Conservation (phyloP, 35 echinoderm and acorn worm species). For the Apostichopus californicus region DNA sequence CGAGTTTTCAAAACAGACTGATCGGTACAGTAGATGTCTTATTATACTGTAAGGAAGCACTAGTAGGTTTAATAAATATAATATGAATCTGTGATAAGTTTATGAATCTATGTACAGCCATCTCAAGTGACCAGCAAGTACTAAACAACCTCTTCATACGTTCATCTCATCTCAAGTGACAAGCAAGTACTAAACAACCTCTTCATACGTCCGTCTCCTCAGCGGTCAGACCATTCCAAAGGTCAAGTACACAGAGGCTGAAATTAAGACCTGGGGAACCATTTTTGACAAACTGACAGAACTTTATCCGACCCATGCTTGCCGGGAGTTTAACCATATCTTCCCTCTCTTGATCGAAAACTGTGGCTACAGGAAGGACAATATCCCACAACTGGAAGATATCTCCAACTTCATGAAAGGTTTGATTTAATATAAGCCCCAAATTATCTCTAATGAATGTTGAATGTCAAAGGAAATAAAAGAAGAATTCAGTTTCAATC, state of each 20-base stretch:
- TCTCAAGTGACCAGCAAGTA: too few species aligned
- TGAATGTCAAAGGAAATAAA: too few species aligned
- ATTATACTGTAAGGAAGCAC: too few species aligned
- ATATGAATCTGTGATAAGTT: too few species aligned
- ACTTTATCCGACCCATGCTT: constrained; percentile 90
- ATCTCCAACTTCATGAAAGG: constrained; percentile 96
- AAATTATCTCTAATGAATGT: too few species aligned
- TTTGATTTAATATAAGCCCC: background rate
- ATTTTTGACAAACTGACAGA: constrained; percentile 86
- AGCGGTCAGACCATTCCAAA: constrained; percentile 82
- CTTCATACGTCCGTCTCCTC: background rate
- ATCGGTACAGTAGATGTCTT: too few species aligned
- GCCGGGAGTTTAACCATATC: constrained; percentile 94
- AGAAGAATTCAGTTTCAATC: too few species aligned
- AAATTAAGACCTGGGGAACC: constrained; percentile 90
- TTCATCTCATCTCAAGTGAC: background rate
- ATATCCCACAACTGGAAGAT: constrained; percentile 91
- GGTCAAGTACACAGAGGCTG: constrained; percentile 83
- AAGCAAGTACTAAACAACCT: background rate
- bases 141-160: background rate
- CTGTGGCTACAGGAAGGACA: constrained; percentile 85
- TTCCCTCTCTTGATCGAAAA: constrained; percentile 94
- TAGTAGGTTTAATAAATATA: too few species aligned
- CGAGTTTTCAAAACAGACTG: too few species aligned
- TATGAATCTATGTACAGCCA: too few species aligned